Conservation (phyloP, 2,888 invertebrate species). For the Eupithecia inturbata region DNA sequence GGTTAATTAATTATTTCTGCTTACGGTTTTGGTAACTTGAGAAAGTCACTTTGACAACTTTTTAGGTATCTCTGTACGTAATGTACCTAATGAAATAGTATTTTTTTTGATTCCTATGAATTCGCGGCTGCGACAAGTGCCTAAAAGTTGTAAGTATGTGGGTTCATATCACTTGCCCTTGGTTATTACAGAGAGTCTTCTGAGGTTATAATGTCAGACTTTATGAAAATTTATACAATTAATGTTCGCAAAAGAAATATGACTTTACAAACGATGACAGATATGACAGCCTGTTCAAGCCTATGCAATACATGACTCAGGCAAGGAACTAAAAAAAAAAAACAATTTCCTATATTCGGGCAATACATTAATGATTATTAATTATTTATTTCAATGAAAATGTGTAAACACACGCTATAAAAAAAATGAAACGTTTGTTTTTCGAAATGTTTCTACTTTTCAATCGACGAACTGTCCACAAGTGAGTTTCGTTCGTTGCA, state of each 20-base stretch:
- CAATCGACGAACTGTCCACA: slow-evolving; percentile 52
- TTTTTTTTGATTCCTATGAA: not conserved
- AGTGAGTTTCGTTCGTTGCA: slow-evolving; percentile 59
- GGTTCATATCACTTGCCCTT: not conserved
- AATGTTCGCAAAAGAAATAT: not conserved
- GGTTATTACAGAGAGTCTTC: not conserved
- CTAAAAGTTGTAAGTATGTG: not conserved
- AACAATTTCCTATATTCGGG: too few relatives aligned
- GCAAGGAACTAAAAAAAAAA: too few relatives aligned
- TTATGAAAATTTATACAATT: not conserved
- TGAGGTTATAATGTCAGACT: too few relatives aligned
- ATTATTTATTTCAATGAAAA: too few relatives aligned
- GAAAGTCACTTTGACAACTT: slow-evolving; percentile 2
- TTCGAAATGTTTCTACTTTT: slow-evolving; percentile 14
- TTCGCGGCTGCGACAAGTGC: not conserved
- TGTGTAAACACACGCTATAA: too few relatives aligned
- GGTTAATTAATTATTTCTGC: slow-evolving; percentile 26
- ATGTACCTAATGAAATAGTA: too few relatives aligned
- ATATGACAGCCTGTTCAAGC: too few relatives aligned
- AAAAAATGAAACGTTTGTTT: not conserved
- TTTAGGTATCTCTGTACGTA: not conserved
- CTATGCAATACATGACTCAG: not conserved
- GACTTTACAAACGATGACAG: not conserved
- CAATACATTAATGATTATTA: too few relatives aligned
- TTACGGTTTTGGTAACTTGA: slow-evolving; percentile 14